These are phyloP conservation scores for Colletes latitarsis DNA, from an alignment of 1,140 invertebrate genomes.

Conservation along the genomic window DNA sequence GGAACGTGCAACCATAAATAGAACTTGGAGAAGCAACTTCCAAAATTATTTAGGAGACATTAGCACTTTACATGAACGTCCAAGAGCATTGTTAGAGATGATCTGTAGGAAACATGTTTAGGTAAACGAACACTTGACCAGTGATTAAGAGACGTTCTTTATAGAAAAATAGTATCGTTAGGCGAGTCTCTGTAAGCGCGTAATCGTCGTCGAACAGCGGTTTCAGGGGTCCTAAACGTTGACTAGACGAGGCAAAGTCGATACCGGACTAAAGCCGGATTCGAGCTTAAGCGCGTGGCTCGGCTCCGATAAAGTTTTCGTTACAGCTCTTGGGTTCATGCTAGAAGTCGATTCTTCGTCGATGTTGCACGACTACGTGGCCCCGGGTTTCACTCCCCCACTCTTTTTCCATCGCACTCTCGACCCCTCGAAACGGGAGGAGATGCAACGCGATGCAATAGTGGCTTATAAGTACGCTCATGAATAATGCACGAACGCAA, in stretches of 20 bases:
- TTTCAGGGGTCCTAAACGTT: slow-evolving; percentile 43
- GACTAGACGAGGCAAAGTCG: slow-evolving; percentile 38
- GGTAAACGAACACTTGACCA: neutral
- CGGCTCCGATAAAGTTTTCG: slow-evolving; percentile 62
- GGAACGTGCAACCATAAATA: too few species aligned
- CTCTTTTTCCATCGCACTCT: neutral
- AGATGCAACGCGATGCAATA: slow-evolving; percentile 68
- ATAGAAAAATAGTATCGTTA: slow-evolving; percentile 26
- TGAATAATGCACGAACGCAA: slow-evolving; percentile 77
- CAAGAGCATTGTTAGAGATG: too few species aligned
- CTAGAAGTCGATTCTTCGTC: slow-evolving; percentile 61
- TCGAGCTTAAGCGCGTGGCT: slow-evolving; percentile 53
- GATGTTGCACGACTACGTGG: slow-evolving; percentile 6
- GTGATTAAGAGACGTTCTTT: neutral
- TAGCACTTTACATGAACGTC: too few species aligned
- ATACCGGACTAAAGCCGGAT: slow-evolving; percentile 57
- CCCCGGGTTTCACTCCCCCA: neutral
- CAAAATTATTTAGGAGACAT: too few species aligned
- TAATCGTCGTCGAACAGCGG: slow-evolving; percentile 45
- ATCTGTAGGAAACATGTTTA: too few species aligned
- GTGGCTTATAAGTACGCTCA: slow-evolving; percentile 77
- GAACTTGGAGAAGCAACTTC: too few species aligned
- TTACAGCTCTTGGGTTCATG: slow-evolving; percentile 39
- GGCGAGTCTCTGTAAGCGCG: slow-evolving; percentile 11
- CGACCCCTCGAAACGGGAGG: slow-evolving; percentile 11